Evolutionary conservation across 1,140 invertebrate species (phyloP).

Genomic region (Trachymyrmex septentrionalis): DNA sequence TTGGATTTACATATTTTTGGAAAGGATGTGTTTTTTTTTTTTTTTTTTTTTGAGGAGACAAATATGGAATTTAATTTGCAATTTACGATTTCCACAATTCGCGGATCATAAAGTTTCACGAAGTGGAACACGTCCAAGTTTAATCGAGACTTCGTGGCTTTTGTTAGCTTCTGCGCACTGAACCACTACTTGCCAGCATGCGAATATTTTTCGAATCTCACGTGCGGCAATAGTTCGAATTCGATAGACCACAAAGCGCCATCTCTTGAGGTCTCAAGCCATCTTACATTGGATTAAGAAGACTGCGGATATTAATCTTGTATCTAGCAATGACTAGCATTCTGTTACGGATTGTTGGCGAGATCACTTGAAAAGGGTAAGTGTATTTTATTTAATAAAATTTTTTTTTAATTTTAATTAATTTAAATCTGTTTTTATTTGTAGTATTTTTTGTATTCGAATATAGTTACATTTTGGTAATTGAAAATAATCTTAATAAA

Average conservation of each 20-base stretch:
- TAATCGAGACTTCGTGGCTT: neutral
- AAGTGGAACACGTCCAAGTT: neutral
- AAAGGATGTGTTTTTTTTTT: neutral
- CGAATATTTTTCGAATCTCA: neutral
- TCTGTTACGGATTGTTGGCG: neutral
- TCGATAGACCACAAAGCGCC: neutral
- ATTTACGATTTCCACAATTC: neutral
- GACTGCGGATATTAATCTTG: neutral
- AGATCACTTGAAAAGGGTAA: neutral
- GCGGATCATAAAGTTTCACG: too few relatives aligned
- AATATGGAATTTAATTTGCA: neutral
- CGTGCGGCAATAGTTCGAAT: neutral
- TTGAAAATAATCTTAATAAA: too few relatives aligned
- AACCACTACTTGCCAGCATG: neutral
- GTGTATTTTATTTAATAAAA: neutral
- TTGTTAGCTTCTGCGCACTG: neutral
- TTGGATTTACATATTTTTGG: neutral
- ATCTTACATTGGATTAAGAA: neutral
- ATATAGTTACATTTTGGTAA: neutral
- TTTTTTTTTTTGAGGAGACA: too few relatives aligned
- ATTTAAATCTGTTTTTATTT: neutral
- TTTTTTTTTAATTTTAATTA: neutral
- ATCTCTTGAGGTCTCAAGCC: neutral
- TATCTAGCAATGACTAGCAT: neutral
- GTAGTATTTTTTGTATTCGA: neutral